Evolutionary conservation across 1,140 invertebrate species (phyloP).

Genomic region (Lasioglossum baleicum): DNA sequence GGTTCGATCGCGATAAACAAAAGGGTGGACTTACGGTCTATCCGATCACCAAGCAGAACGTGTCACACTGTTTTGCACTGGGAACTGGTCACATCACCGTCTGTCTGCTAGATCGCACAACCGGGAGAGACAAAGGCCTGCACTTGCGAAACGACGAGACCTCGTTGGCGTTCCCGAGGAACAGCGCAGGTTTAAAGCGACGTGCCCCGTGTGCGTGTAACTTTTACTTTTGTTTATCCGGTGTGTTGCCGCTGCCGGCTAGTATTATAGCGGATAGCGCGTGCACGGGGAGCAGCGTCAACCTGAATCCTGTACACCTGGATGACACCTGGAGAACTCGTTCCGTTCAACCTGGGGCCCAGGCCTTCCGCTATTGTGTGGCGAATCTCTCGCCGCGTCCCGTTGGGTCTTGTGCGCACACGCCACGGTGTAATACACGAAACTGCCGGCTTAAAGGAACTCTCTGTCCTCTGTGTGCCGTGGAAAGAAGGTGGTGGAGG

Average conservation of each 20-base stretch:
- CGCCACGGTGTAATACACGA: constrained; percentile 60
- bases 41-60: background rate
- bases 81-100: constrained; percentile 30
- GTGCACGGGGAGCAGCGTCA: background rate
- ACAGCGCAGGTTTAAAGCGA: constrained; percentile 1
- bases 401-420: constrained; percentile 37
- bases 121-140: constrained; percentile 25
- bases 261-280: too few relatives aligned
- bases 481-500: constrained; percentile 56
- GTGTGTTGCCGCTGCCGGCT: background rate
- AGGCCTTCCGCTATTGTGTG: constrained; percentile 17
- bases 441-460: constrained; percentile 60
- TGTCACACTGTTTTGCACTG: constrained; percentile 1
- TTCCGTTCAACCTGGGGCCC: background rate
- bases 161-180: too few relatives aligned
- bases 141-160: background rate
- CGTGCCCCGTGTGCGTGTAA: background rate
- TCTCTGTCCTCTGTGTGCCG: constrained; percentile 57
- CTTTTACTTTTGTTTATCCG: constrained; percentile 35
- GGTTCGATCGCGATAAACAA: background rate
- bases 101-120: constrained; percentile 8
- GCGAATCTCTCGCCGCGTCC: background rate
- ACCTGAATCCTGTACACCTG: constrained; percentile 23
- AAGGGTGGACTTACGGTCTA: constrained; percentile 19
- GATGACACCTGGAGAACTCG: constrained; percentile 48